Evolutionary conservation across 2,888 invertebrate genomes (phyloP).

Genomic region (Pseudococcus jackbeardsleyi): DNA sequence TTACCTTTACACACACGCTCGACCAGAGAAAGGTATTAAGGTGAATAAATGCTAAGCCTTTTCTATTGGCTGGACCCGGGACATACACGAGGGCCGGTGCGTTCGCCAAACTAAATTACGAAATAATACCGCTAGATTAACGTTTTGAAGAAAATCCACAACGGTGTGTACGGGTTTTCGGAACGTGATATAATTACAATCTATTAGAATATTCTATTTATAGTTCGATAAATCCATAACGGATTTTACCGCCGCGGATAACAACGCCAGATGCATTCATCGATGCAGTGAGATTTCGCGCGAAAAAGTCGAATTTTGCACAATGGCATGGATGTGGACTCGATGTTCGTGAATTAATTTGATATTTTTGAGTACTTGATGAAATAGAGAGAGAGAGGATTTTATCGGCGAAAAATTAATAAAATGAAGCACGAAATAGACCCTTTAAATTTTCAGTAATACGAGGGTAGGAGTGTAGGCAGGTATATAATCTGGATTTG

Average conservation of each 20-base stretch:
- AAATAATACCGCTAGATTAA: conserved; percentile 47
- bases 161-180: neutral
- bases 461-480: neutral
- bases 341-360: too few species aligned
- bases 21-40: conserved; percentile 23
- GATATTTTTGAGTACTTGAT: too few species aligned
- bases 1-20: neutral
- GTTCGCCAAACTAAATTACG: conserved; percentile 47
- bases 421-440: too few species aligned
- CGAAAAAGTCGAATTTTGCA: neutral
- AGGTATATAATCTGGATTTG: too few species aligned
- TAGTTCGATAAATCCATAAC: conserved; percentile 50
- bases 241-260: neutral
- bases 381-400: too few species aligned
- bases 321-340: neutral
- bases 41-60: conserved; percentile 35
- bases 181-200: conserved; percentile 54
- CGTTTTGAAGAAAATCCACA: conserved; percentile 28
- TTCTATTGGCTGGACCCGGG: neutral
- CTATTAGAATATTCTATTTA: conserved; percentile 41
- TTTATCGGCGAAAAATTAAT: too few species aligned
- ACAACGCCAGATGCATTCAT: neutral
- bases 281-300: neutral
- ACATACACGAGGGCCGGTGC: neutral
- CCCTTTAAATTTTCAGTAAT: too few species aligned